A percentile compares a stretch with the other conserved stretches of the same genome.
These are phyloP conservation scores for Cyphomyrus plagiostoma DNA, from an alignment of 2,113 vertebrate species.

Conservation along the genomic window DNA sequence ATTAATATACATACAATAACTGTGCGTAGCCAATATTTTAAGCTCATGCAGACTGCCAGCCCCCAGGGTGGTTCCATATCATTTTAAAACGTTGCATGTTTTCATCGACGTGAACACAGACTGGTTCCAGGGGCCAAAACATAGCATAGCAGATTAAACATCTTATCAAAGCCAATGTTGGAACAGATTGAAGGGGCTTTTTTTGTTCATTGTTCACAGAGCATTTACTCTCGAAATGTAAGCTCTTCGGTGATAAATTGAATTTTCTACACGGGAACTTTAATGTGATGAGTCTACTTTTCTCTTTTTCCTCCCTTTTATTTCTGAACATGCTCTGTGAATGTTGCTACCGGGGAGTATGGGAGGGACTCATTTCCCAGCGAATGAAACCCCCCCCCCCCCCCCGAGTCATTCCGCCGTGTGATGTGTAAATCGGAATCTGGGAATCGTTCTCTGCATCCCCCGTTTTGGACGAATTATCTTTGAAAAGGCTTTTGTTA, in stretches of 20 bases:
- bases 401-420: background rate
- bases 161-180: slow-evolving; percentile 14
- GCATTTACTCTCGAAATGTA: slow-evolving; percentile 13
- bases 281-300: slow-evolving; percentile 17
- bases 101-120: background rate
- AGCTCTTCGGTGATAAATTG: slow-evolving; percentile 21
- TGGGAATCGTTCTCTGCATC: background rate
- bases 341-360: background rate
- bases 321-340: background rate
- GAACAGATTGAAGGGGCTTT: slow-evolving; percentile 7
- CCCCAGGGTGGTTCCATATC: background rate
- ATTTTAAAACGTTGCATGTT: slow-evolving; percentile 20
- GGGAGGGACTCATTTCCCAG: background rate
- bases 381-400: background rate
- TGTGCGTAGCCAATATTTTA: slow-evolving; percentile 24
- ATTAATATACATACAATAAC: slow-evolving; percentile 25
- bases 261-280: slow-evolving; percentile 17
- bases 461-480: background rate
- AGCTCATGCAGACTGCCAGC: slow-evolving; percentile 23
- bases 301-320: background rate
- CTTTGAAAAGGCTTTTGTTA: slow-evolving; percentile 5
- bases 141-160: slow-evolving; percentile 12
- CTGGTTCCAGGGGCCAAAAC: slow-evolving; percentile 14
- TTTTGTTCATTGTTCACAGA: slow-evolving; percentile 17
- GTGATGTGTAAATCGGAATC: background rate